Evolutionary conservation across 1,140 invertebrate genomes (phyloP).

Genomic region (Neuroterus valhalla): DNA sequence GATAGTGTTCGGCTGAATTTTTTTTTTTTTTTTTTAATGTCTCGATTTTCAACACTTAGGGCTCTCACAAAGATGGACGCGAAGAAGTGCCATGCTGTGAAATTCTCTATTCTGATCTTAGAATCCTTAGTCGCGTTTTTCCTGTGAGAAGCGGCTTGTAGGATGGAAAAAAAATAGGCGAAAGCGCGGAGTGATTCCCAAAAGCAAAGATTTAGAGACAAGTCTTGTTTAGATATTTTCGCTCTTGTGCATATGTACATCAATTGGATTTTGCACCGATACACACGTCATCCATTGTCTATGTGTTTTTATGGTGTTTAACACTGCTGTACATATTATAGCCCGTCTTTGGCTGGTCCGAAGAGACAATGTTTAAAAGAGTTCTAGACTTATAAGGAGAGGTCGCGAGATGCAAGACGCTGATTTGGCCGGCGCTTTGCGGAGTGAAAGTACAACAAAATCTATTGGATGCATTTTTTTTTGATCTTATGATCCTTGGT

Average conservation of each 20-base stretch:
- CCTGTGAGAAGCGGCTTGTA: constrained; percentile 43
- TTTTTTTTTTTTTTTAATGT: neutral
- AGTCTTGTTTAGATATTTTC: neutral
- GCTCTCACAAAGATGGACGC: constrained; percentile 73
- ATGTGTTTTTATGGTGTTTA: constrained; percentile 61
- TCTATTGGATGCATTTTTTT: too few relatives aligned
- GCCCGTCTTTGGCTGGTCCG: constrained; percentile 20
- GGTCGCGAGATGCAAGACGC: too few relatives aligned
- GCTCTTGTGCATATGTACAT: constrained; percentile 35
- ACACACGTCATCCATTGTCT: constrained; percentile 61
- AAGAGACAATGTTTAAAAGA: neutral
- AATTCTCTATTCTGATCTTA: constrained; percentile 59
- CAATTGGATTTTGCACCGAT: constrained; percentile 71
- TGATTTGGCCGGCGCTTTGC: too few relatives aligned
- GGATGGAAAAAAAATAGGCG: constrained; percentile 38
- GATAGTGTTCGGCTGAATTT: neutral
- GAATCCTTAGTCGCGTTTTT: constrained; percentile 40
- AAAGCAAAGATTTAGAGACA: constrained; percentile 6
- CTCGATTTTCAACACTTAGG: constrained; percentile 57
- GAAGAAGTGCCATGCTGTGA: constrained; percentile 64
- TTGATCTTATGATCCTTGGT: too few relatives aligned
- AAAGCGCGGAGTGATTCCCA: constrained; percentile 44
- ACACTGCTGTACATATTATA: constrained; percentile 53
- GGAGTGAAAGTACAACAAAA: too few relatives aligned
- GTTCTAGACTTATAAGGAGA: too few relatives aligned